Evolutionary conservation across 2,888 invertebrate genomes (phyloP).

Genomic region (Azorinus chamasolen): DNA sequence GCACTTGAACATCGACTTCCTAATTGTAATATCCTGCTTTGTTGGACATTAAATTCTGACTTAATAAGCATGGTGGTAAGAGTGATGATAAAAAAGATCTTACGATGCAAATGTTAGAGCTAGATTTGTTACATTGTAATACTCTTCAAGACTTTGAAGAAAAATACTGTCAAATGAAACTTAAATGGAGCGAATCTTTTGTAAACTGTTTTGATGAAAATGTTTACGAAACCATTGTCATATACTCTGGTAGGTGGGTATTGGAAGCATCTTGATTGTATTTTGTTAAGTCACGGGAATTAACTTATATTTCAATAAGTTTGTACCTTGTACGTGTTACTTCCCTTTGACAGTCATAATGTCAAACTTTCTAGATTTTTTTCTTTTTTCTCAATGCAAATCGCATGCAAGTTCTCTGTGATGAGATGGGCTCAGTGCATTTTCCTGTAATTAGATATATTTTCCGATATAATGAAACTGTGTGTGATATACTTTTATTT

Average conservation of each 20-base stretch:
- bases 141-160: slow-evolving; percentile 9
- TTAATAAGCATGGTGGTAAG: slow-evolving; percentile 30
- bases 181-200: slow-evolving; percentile 25
- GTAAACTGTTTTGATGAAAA: slow-evolving; percentile 28
- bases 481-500: too few species aligned
- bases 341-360: too few species aligned
- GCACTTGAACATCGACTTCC: slow-evolving; percentile 25
- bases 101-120: slow-evolving; percentile 30
- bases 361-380: too few species aligned
- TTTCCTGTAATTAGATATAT: too few species aligned
- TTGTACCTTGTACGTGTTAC: too few species aligned
- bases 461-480: too few species aligned
- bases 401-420: too few species aligned
- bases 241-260: slow-evolving; percentile 24
- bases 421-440: too few species aligned
- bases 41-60: slow-evolving; percentile 51
- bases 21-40: slow-evolving; percentile 16
- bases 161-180: slow-evolving; percentile 1
- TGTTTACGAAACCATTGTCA: slow-evolving; percentile 2
- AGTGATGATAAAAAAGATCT: slow-evolving; percentile 34
- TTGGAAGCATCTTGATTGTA: too few species aligned
- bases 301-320: too few species aligned
- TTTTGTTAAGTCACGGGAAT: too few species aligned
- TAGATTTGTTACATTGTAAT: slow-evolving; percentile 15
- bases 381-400: too few species aligned